Conservation (phyloP, 1,140 invertebrate species). For the Macrotrachela quadricornifera region DNA sequence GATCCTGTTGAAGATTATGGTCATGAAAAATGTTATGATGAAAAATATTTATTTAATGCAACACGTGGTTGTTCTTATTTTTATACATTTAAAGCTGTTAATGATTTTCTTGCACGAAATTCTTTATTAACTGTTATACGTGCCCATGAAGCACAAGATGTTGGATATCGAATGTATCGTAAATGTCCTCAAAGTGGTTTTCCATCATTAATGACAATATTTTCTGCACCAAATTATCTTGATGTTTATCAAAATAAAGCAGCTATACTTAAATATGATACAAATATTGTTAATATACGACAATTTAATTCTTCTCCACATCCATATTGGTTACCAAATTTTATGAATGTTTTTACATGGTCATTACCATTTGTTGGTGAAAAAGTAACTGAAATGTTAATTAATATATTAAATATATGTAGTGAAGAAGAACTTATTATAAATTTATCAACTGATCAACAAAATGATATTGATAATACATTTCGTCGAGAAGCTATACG, state of each 20-base stretch:
- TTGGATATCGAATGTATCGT: slow-evolving; percentile 64
- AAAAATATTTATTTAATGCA: background rate
- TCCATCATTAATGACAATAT: slow-evolving; percentile 97
- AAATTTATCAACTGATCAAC: too few species aligned
- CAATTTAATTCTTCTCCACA: slow-evolving; percentile 33
- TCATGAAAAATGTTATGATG: background rate
- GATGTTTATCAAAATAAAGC: too few species aligned
- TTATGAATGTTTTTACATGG: slow-evolving; percentile 99
- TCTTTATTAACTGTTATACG: slow-evolving; percentile 3
- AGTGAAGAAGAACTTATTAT: slow-evolving; percentile 2
- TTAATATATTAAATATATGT: slow-evolving; percentile 1
- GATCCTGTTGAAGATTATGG: slow-evolving; percentile 2
- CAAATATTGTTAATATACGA: too few species aligned
- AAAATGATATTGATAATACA: too few species aligned
- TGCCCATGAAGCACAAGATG: slow-evolving; percentile 7
- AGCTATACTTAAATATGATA: too few species aligned
- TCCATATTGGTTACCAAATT: slow-evolving; percentile 99
- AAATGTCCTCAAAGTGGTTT: slow-evolving; percentile 99
- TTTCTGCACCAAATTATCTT: slow-evolving; percentile 93
- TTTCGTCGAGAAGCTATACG: too few species aligned
- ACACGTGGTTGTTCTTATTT: slow-evolving; percentile 7
- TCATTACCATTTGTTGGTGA: slow-evolving; percentile 98
- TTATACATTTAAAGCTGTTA: slow-evolving; percentile 5
- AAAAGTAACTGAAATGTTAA: slow-evolving; percentile 44
- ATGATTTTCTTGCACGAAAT: slow-evolving; percentile 1